phyloP scores from a whole-genome alignment of 2,113 vertebrate species.

The Tetrax tetrax region DNA sequence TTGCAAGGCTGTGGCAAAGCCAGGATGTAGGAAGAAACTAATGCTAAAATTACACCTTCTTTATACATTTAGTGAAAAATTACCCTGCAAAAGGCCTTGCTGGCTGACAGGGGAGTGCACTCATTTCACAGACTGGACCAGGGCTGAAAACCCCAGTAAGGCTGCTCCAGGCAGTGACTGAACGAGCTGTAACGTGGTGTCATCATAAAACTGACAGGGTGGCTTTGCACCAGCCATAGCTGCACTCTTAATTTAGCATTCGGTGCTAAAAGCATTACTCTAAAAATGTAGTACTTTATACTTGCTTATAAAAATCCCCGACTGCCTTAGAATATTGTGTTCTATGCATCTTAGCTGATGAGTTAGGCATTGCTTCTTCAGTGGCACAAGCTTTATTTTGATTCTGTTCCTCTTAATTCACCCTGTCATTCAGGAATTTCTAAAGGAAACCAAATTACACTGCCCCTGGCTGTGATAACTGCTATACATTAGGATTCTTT shows the following conservation, averaged over 20 bases:
- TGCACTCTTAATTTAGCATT: not conserved
- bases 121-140: not conserved
- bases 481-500: not conserved
- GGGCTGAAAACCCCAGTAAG: not conserved
- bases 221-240: not conserved
- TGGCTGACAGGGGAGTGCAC: not conserved
- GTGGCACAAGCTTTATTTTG: not conserved
- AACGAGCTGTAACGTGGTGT: accelerated
- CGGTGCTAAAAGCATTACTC: not conserved
- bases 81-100: not conserved
- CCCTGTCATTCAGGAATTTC: not conserved
- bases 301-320: not conserved
- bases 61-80: not conserved
- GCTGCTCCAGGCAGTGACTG: not conserved
- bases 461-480: not conserved
- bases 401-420: not conserved
- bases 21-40: not conserved
- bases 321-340: not conserved
- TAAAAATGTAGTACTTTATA: not conserved
- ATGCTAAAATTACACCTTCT: not conserved
- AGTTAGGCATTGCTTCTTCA: not conserved
- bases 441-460: not conserved
- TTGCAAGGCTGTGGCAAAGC: not conserved
- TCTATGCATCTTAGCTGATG: not conserved
- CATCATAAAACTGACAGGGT: not conserved